Evolutionary conservation across 1,140 invertebrate species (phyloP), one percentile per base, ranked within the genome.

Genomic region (Leucophenga varia): DNA sequence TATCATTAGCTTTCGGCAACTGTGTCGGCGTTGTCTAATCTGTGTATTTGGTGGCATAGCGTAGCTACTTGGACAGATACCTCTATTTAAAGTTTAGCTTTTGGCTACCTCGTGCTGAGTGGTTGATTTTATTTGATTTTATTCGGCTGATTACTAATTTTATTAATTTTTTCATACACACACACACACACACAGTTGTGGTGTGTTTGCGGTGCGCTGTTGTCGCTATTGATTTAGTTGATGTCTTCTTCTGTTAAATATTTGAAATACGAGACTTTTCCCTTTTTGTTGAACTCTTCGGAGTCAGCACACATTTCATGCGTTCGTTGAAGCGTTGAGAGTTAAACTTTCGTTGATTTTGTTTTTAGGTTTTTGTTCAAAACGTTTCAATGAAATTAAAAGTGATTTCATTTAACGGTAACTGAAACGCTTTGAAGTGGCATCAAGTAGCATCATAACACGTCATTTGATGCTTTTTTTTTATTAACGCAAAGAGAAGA

Each of bases 341-440:
- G n/a, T n/a, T n/a, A n/a, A n/a, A n/a, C n/a, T n/a, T n/a, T n/a
- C n/a, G n/a, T n/a, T n/a, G n/a, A n/a, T n/a, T n/a, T n/a, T n/a
- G n/a, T n/a, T n/a, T n/a, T n/a, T n/a, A n/a, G n/a, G 47, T 25
- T 37, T 48, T 36, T 18, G 12, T 37, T 8, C 22, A 10, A n/a
- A n/a, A n/a, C n/a, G n/a, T n/a, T n/a, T 25, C 22, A 12, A 17
- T 43, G 64, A 67, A 67, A 67, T 67, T 59, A 67, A 67, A 67
- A 67, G 63, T 67, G 63, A 67, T 67, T 67, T 67, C 63, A 57
- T 63, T 67, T 67, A 67, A 67, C 63, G 63, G 63, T 67, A 63
- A 65, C 34, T 47, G 55, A 59, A 52, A 52, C 57, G 57, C 59
- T 61, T 61, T 61, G 59, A 61, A 61, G 59, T 61, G 47, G 59